phyloP scores from a whole-genome alignment of 2,888 invertebrate species.

The Diadromus collaris region DNA sequence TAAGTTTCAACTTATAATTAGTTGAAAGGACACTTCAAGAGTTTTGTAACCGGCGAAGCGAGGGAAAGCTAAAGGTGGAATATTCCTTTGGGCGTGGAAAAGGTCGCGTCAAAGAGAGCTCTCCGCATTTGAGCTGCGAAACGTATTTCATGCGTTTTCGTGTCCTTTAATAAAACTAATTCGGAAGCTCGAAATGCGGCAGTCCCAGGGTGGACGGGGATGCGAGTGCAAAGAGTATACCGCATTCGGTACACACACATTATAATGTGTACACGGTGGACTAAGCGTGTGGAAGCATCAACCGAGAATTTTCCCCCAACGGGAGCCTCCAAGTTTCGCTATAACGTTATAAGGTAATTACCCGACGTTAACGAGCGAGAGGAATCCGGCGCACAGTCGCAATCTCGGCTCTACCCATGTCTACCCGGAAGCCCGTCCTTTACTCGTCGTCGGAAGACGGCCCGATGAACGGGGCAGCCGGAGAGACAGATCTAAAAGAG shows the following conservation, averaged over 20 bases:
- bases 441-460: slow-evolving; percentile 39
- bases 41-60: background rate
- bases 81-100: background rate
- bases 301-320: slow-evolving; percentile 19
- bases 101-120: background rate
- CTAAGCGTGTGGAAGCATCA: slow-evolving; percentile 16
- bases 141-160: slow-evolving; percentile 3
- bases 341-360: slow-evolving; percentile 69
- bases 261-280: background rate
- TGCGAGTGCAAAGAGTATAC: background rate
- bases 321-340: slow-evolving; percentile 30
- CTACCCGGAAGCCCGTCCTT: slow-evolving; percentile 34
- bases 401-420: slow-evolving; percentile 16
- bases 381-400: slow-evolving; percentile 45
- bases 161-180: slow-evolving; percentile 2
- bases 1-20: slow-evolving; percentile 28
- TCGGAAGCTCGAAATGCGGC: background rate
- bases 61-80: background rate
- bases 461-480: slow-evolving; percentile 31
- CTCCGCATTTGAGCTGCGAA: background rate
- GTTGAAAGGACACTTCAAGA: background rate
- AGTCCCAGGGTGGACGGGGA: background rate
- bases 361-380: slow-evolving; percentile 65
- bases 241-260: background rate
- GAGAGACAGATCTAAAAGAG: slow-evolving; percentile 37